Conservation (phyloP, 2,797 vertebrate genomes). For the Cichlasoma orientale region DNA sequence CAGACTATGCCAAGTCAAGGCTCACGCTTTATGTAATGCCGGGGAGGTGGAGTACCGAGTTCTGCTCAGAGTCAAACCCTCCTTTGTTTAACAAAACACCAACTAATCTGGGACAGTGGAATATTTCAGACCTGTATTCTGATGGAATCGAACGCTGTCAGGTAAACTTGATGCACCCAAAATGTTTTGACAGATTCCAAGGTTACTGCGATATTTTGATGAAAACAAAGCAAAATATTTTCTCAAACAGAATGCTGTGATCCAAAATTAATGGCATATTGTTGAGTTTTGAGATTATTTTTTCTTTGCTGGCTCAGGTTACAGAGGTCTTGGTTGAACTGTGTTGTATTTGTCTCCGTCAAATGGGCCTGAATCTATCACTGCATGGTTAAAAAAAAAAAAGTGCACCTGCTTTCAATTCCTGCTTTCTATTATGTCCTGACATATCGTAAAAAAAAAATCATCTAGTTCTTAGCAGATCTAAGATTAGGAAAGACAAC, state of each 20-base stretch:
- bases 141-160: slow-evolving; percentile 58
- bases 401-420: no score
- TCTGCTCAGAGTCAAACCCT: slow-evolving; percentile 74
- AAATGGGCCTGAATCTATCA: no score
- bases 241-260: slow-evolving; percentile 70
- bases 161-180: slow-evolving; percentile 72
- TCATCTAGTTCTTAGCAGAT: background rate
- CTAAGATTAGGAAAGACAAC: background rate
- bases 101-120: slow-evolving; percentile 62
- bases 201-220: slow-evolving; percentile 77
- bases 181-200: slow-evolving; percentile 80
- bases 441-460: background rate
- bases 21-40: slow-evolving; percentile 70
- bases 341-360: no score
- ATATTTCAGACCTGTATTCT: slow-evolving; percentile 62
- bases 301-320: background rate
- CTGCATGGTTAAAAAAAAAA: no score
- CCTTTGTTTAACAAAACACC: slow-evolving; percentile 74
- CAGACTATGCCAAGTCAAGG: slow-evolving; percentile 56
- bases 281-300: slow-evolving; percentile 51
- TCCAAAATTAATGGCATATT: slow-evolving; percentile 71
- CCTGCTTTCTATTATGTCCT: no score
- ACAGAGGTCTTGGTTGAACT: background rate
- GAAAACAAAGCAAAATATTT: slow-evolving; percentile 75
- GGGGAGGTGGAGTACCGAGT: slow-evolving; percentile 49